These are phyloP conservation scores for Dasyprocta punctata DNA, from an alignment of 2,113 vertebrate species.

Conservation along the genomic window DNA sequence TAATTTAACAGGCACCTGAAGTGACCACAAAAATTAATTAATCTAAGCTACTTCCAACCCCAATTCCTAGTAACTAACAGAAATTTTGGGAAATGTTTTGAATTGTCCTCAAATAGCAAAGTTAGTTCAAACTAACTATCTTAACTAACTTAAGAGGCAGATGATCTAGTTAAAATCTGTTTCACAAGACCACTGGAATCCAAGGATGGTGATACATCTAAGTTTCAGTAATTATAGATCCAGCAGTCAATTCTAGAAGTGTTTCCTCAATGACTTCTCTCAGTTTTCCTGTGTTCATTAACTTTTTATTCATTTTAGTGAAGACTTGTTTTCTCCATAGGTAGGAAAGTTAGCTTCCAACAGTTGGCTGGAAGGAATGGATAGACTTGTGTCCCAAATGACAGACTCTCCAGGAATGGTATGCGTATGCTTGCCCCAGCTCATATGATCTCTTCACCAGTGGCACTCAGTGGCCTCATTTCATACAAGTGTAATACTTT, in stretches of 20 bases:
- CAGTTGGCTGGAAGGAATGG: not conserved
- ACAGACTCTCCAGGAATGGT: not conserved
- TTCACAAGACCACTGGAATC: not conserved
- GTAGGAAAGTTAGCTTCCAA: not conserved
- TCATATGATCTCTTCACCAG: not conserved
- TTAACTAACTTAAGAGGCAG: not conserved
- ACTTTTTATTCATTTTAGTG: not conserved
- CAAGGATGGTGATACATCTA: not conserved
- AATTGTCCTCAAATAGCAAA: not conserved
- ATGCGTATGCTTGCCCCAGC: not conserved
- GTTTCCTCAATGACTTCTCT: not conserved
- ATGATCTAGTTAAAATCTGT: not conserved
- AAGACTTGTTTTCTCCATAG: not conserved
- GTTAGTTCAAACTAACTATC: not conserved
- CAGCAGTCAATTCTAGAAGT: not conserved
- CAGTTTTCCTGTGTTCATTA: not conserved
- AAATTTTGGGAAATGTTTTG: not conserved
- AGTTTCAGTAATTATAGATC: not conserved
- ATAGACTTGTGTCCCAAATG: not conserved
- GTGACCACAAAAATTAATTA: not conserved
- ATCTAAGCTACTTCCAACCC: not conserved
- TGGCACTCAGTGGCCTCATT: not conserved
- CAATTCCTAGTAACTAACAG: not conserved
- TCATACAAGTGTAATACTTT: not conserved
- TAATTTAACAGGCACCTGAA: slow-evolving; percentile 8